These are phyloP conservation scores for Nyctibius grandis DNA, from an alignment of 2,797 vertebrate species.

Conservation along the genomic window DNA sequence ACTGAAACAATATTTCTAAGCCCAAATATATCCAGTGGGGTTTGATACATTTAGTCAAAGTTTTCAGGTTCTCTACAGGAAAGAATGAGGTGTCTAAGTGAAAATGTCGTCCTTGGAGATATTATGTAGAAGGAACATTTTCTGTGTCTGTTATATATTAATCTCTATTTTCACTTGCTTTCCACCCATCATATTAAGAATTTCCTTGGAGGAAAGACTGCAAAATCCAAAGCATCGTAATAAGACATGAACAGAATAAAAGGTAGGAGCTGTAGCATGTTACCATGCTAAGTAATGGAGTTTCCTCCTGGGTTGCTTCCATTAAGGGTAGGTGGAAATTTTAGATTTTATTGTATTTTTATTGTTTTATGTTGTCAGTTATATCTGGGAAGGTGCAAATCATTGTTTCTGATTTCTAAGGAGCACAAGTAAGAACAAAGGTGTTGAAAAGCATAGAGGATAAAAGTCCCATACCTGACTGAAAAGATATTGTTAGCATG, in stretches of 20 bases:
- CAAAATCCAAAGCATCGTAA: not conserved
- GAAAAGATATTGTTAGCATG: not conserved
- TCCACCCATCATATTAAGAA: not conserved
- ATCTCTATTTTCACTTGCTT: not conserved
- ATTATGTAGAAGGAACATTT: not conserved
- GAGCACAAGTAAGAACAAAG: not conserved
- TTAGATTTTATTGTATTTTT: not conserved
- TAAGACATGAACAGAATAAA: not conserved
- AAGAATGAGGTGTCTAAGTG: not conserved
- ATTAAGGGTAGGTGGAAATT: not conserved
- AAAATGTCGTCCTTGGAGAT: not conserved
- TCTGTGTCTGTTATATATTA: not conserved
- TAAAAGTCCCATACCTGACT: not conserved
- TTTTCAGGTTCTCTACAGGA: conserved; percentile 29
- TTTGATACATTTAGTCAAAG: conserved; percentile 59
- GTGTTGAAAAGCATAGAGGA: not conserved
- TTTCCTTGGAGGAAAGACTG: not conserved
- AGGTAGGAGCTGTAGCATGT: not conserved
- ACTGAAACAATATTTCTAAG: not conserved
- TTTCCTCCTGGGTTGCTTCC: not conserved
- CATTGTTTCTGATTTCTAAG: not conserved
- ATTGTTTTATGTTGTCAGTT: not conserved
- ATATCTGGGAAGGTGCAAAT: not conserved
- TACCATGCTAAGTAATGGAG: not conserved
- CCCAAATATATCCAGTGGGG: conserved; percentile 53